Evolutionary conservation across 2,888 invertebrate species (phyloP), one percentile per base, ranked within the genome.

Genomic region (Cephus runcator): DNA sequence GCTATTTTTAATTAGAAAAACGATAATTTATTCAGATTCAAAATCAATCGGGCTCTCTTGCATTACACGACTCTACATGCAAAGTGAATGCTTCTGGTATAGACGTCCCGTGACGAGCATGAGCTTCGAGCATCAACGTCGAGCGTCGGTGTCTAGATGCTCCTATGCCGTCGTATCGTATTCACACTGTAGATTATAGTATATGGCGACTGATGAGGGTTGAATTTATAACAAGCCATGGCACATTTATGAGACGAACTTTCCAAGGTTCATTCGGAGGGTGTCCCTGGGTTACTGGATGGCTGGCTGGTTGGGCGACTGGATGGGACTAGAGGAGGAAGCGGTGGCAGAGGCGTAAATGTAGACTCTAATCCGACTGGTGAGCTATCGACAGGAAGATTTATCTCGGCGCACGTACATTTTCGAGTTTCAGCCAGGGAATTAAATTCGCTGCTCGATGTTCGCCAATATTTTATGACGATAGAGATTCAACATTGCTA

Each of bases 341-440:
- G 77, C 75, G 86, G 75, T 78, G 80, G 81, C 82, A 82, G 87
- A 88, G 87, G 89, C 87, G 90, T 87, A 88, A 89, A 90, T 89
- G 89, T 88, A 86, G 89, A 90, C 88, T 90, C 88, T 90, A 89
- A 90, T 90, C 90, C 89, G 81, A 87, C 85, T 85, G 85, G 88
- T 88, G 88, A 90, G 88, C 89, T 88, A 90, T 90, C 90, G 90
- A 89, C 89, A 89, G 90, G 83, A 87, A 88, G 87, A 90, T 90
- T 90, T 90, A 90, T 90, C 87, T 88, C 85, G 86, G 87, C 86
- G 85, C 79, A 78, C 79, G 78, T 79, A 74, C 80, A 79, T 81
- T 79, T 79, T 80, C 81, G 69, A 79, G 73, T 76, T 56, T 36
- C 73, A 36, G 73, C 79, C 79, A 78, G 83, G 82, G 85, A 86